phyloP scores from a whole-genome alignment of 2,113 vertebrate species.

The Rhinolophus sinicus region DNA sequence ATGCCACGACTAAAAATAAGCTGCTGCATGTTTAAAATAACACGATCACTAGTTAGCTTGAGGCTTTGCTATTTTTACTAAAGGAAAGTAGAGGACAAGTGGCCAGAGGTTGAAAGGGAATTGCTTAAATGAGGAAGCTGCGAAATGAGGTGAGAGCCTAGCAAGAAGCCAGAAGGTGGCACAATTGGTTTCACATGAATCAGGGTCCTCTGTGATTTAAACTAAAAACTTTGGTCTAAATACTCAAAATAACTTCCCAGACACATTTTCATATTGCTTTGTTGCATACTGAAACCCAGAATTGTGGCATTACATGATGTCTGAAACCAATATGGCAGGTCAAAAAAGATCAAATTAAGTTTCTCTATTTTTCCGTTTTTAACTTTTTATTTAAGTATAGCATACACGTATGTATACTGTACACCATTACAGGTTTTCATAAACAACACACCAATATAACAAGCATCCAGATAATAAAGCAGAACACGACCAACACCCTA shows the following conservation, averaged over 20 bases:
- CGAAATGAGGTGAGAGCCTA: background rate
- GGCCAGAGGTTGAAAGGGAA: constrained; percentile 53
- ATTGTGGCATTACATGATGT: constrained; percentile 34
- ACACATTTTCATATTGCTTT: constrained; percentile 26
- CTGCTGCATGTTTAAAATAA: constrained; percentile 74
- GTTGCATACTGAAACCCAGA: constrained; percentile 9
- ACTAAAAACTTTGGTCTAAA: constrained; percentile 22
- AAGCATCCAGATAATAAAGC: background rate
- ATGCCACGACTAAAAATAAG: constrained; percentile 80
- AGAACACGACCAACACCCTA: background rate
- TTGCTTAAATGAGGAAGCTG: constrained; percentile 43
- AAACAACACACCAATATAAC: background rate
- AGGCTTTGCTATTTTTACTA: constrained; percentile 77
- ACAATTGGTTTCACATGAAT: constrained; percentile 12
- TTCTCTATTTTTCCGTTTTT: constrained; percentile 31
- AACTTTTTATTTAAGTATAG: background rate
- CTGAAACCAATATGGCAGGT: background rate
- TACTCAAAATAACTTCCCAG: background rate
- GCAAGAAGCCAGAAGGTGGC: constrained; percentile 56
- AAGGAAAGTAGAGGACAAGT: constrained; percentile 62
- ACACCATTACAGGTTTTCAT: constrained; percentile 37
- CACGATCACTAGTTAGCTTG: constrained; percentile 69
- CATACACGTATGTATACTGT: background rate
- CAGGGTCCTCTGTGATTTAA: background rate
- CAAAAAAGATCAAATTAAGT: constrained; percentile 32